Conservation (phyloP, 2,113 vertebrate genomes). For the Mesoclemmys tuberculata region DNA sequence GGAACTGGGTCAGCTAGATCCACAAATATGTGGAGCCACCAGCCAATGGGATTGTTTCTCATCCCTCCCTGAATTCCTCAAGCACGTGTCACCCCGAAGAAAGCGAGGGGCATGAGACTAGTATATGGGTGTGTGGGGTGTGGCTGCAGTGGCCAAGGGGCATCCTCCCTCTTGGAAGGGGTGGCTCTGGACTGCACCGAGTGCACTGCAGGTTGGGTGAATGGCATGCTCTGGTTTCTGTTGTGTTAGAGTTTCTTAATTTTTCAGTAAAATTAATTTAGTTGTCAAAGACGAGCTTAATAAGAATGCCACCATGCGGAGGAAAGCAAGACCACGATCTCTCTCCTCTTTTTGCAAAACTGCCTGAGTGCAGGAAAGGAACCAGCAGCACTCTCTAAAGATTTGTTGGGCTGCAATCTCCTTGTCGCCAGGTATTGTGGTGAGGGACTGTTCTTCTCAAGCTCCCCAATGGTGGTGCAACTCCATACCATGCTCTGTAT, state of each 20-base stretch:
- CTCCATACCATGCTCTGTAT: background rate
- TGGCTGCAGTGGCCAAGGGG: background rate
- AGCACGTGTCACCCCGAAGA: background rate
- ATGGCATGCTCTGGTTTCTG: background rate
- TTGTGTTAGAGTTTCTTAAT: background rate
- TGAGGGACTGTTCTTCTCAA: background rate
- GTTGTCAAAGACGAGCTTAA: background rate
- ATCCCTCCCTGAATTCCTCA: too few relatives aligned
- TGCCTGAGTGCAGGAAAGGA: background rate
- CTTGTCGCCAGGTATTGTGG: background rate
- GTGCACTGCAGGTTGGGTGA: background rate
- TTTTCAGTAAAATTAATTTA: background rate
- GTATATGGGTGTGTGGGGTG: background rate
- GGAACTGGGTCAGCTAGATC: background rate
- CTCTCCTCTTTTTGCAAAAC: background rate
- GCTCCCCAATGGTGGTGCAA: background rate
- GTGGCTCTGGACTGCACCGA: background rate
- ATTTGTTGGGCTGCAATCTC: background rate
- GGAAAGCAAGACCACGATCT: background rate
- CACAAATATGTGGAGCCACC: background rate
- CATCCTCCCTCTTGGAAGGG: background rate
- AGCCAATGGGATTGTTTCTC: background rate
- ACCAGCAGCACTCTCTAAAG: background rate
- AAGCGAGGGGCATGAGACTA: background rate
- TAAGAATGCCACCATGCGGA: background rate